Percentiles rank a stretch among this genome's conserved stretches.
Evolutionary conservation across 2,888 invertebrate genomes (phyloP).

Genomic region (Tortricodes alternella): DNA sequence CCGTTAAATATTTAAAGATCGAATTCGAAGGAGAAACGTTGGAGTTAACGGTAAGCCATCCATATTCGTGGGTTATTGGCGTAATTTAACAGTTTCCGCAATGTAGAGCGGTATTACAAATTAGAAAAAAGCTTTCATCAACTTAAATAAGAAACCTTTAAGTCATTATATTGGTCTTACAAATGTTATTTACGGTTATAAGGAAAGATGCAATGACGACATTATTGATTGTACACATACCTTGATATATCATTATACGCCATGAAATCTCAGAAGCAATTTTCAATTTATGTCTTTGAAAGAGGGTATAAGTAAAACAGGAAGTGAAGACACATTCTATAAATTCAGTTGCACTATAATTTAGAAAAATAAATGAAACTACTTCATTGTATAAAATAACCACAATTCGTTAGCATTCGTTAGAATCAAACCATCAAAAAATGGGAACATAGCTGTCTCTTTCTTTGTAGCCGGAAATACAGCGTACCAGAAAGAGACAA

Average conservation of each 20-base stretch:
- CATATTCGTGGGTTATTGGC: slow-evolving; percentile 7
- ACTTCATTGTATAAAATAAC: slow-evolving; percentile 57
- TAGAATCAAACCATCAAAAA: slow-evolving; percentile 80
- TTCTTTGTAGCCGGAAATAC: slow-evolving; percentile 32
- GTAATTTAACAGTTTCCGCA: slow-evolving; percentile 9
- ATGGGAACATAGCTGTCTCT: slow-evolving; percentile 50
- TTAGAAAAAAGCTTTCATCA: neutral
- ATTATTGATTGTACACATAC: slow-evolving; percentile 78
- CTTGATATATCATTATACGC: slow-evolving; percentile 68
- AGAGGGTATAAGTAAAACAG: slow-evolving; percentile 17
- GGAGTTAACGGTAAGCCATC: slow-evolving; percentile 55
- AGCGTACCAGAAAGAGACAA: slow-evolving; percentile 52
- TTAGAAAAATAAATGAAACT: slow-evolving; percentile 62
- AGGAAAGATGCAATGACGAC: slow-evolving; percentile 59
- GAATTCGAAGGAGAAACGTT: slow-evolving; percentile 79
- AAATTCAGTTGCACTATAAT: slow-evolving; percentile 56
- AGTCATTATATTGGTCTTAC: neutral
- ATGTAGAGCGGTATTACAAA: neutral
- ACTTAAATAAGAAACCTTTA: neutral
- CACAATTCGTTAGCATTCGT: slow-evolving; percentile 80
- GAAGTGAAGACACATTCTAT: slow-evolving; percentile 15
- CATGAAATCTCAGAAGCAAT: slow-evolving; percentile 45
- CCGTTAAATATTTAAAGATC: slow-evolving; percentile 80
- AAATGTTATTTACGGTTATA: slow-evolving; percentile 53
- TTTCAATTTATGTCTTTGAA: slow-evolving; percentile 20